These are phyloP conservation scores for Apis cerana DNA, from an alignment of 1,140 invertebrate species.

Conservation along the genomic window DNA sequence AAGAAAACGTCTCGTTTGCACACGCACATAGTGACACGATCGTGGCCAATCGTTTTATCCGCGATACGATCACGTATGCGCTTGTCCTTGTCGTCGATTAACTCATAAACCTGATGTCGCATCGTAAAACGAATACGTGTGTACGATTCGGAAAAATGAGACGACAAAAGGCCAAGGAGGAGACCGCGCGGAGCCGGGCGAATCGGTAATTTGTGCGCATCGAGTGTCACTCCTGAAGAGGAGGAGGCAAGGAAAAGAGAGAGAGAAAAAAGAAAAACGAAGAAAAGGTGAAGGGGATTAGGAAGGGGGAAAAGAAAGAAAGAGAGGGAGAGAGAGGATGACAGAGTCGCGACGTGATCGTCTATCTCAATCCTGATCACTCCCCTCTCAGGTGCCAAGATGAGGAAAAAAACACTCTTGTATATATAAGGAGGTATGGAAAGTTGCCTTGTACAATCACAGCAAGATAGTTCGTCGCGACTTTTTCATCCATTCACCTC, in stretches of 20 bases:
- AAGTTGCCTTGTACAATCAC: too few relatives aligned
- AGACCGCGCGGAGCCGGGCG: too few relatives aligned
- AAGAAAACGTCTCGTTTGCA: constrained; percentile 25
- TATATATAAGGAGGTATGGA: constrained; percentile 41
- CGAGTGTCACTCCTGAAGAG: too few relatives aligned
- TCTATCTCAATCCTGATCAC: not conserved
- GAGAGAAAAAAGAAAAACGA: not conserved
- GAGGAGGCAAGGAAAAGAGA: not conserved
- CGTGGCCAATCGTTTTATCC: constrained; percentile 15
- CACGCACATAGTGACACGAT: constrained; percentile 2
- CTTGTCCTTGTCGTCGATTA: not conserved
- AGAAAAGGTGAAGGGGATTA: constrained; percentile 15
- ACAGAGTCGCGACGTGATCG: not conserved
- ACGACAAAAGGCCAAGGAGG: not conserved
- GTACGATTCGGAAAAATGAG: not conserved
- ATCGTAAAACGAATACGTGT: not conserved
- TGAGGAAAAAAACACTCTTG: constrained; percentile 40
- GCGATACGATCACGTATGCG: too few relatives aligned
- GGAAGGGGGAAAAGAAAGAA: not conserved
- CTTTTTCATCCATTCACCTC: not conserved
- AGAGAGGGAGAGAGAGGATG: constrained; percentile 5
- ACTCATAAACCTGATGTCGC: not conserved
- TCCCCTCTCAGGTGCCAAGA: constrained; percentile 10
- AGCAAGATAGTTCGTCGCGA: not conserved
- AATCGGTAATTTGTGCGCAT: too few relatives aligned